Evolutionary conservation across 1,140 invertebrate genomes (phyloP), one percentile per base, ranked within the genome.

Genomic region (Druon quercuslanigerum): DNA sequence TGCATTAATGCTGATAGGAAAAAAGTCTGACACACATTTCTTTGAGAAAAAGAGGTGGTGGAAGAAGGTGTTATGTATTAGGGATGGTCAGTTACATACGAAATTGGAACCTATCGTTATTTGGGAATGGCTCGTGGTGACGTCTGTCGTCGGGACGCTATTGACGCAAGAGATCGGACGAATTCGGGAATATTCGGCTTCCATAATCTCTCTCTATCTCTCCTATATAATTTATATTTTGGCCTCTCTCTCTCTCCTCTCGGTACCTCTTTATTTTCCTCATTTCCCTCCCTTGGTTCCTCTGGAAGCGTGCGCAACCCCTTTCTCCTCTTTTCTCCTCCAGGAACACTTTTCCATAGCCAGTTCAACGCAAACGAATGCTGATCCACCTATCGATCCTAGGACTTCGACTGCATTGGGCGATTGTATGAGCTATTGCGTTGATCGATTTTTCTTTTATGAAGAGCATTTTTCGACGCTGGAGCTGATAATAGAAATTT

Each of bases 1-100:
- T 46, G 40, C 11, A 11, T 46, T 5, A 46, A 46, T 46, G 40
- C 7, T 66, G 60, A 16, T 14, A 13, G 46, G 46, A 66, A 40
- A 40, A 40, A 66, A 16, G 2, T 7, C n/a, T 8, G 33, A 40
- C 60, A 12, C 13, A 9, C 52, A 7, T 16, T 71, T 71, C 40
- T 14, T 72, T 7, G n/a, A 9, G 20, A 51, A 51, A 73, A 74
- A 75, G 17, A 40, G 46, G 25, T 19, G 33, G 40, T 51, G 60
- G 54, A 71, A 72, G 54, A 71, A 72, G 77, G 75, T 80, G 51
- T 79, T 83, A 52, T 76, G 79, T 82, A 87, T 87, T 87, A 86
- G 82, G 86, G 82, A 85, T 86, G 86, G 86, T 87, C 86, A 87
- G 86, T 86, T 86, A 85, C 83, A 75, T 51, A 72, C 40, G 77